Conservation (phyloP, 1,140 invertebrate genomes). For the Leptinotarsa texana region DNA sequence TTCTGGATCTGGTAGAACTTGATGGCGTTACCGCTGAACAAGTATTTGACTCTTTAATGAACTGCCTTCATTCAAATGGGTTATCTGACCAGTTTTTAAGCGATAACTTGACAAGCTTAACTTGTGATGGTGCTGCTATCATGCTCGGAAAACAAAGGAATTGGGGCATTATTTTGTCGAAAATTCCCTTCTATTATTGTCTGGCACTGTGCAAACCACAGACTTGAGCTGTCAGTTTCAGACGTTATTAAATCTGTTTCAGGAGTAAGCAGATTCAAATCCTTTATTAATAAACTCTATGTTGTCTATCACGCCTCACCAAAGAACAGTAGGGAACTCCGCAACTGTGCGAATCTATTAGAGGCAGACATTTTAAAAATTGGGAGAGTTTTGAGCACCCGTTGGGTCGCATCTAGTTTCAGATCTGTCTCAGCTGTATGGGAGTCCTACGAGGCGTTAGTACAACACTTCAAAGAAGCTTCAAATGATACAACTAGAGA, state of each 20-base stretch:
- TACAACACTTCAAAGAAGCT: neutral
- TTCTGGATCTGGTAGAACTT: no score
- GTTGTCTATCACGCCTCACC: neutral
- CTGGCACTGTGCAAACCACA: constrained; percentile 12
- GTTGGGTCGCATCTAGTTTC: neutral
- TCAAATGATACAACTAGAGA: neutral
- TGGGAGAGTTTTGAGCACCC: neutral
- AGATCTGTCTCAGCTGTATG: neutral
- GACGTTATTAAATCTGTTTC: neutral
- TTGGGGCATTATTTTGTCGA: neutral
- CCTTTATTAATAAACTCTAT: constrained; percentile 7
- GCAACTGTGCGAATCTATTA: neutral
- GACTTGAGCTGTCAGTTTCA: neutral
- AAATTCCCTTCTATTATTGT: neutral
- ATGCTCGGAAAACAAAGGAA: neutral
- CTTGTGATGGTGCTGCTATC: neutral
- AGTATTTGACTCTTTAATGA: no score
- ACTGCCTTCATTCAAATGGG: no score
- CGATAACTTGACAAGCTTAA: neutral
- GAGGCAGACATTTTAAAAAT: neutral
- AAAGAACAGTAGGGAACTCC: neutral
- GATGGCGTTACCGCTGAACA: no score
- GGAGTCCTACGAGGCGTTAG: neutral
- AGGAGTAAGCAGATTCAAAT: neutral
- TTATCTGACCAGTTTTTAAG: no score